Base-by-base conservation (phyloP, 2,888 invertebrate species). In the Andrena marginata region DNA sequence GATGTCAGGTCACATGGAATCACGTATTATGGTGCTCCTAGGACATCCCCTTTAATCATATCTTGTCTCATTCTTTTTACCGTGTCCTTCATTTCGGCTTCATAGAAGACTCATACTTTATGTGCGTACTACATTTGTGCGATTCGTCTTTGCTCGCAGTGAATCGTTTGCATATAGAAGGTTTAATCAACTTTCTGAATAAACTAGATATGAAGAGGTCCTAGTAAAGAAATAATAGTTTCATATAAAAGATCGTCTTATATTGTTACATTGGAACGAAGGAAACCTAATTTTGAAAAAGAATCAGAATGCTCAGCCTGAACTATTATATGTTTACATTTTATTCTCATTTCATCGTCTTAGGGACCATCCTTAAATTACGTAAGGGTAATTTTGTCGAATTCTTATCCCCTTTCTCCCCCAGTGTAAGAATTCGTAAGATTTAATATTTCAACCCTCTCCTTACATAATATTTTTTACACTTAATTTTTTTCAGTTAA, bases 21-120 rank as follows among this genome's bases (percentile, higher is more conserved):
- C 51, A 73, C 82, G 63, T 76, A 73, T 76, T 81, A 74, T 68
- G 85, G 71, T 80, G 77, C 74, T 82, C 80, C 79, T 64, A 82
- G 77, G 82, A 80, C 48, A 81, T 82, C 75, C 76, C 69, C 56
- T 42, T 79, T 75, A 77, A 82, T 85, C 72, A 65, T 72, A 73
- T 82, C 85, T 76, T 68, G 74, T 78, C 71, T 83, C 80, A 77
- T 85, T 85, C 78, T 69, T 80, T 85, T 82, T 75, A 62, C 51
- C 74, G 77, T 54, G 74, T 59, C 75, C 77, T 84, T 84, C 82
- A 77, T 85, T 85, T 80, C 80, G 85, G 77, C 80, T 81, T 80
- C 49, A 83, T 80, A 80, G 75, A 85, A 70, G 68, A 83, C 77
- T 83, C 83, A 83, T 80, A 80, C 77, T 80, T 77, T 70, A 76